These are phyloP conservation scores for Polyommatus icarus DNA, from an alignment of 2,888 invertebrate genomes.

Conservation along the genomic window DNA sequence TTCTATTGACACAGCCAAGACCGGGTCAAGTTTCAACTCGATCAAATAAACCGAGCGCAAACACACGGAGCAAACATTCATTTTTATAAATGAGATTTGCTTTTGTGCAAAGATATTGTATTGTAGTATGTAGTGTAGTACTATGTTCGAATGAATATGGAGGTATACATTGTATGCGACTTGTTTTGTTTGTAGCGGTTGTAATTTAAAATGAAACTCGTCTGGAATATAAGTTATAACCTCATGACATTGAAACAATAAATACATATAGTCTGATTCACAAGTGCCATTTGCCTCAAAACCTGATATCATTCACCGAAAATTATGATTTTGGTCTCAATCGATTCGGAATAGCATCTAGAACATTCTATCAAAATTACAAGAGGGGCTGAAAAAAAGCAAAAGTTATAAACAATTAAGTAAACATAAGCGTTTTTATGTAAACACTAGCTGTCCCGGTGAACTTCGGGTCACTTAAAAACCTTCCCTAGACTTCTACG, in stretches of 20 bases:
- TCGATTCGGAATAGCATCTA: too few relatives aligned
- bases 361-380: too few relatives aligned
- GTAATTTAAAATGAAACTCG: background rate
- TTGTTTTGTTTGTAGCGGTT: background rate
- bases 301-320: too few relatives aligned
- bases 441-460: too few relatives aligned
- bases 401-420: too few relatives aligned
- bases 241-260: background rate
- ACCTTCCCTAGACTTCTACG: too few relatives aligned
- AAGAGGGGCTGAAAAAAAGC: too few relatives aligned
- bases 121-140: background rate
- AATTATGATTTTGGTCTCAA: too few relatives aligned
- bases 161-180: background rate
- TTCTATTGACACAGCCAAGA: constrained; percentile 7
- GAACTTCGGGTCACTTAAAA: too few relatives aligned
- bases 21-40: constrained; percentile 8
- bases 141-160: background rate
- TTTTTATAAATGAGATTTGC: constrained; percentile 22
- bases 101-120: constrained; percentile 11
- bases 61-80: constrained; percentile 6
- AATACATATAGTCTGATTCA: background rate
- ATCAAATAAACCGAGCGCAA: constrained; percentile 11
- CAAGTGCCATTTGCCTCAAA: too few relatives aligned
- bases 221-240: constrained; percentile 10
- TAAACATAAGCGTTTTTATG: too few relatives aligned